Evolutionary conservation across 2,888 invertebrate species (phyloP), one percentile per base, ranked within the genome.

Genomic region (Orchesella flavescens): DNA sequence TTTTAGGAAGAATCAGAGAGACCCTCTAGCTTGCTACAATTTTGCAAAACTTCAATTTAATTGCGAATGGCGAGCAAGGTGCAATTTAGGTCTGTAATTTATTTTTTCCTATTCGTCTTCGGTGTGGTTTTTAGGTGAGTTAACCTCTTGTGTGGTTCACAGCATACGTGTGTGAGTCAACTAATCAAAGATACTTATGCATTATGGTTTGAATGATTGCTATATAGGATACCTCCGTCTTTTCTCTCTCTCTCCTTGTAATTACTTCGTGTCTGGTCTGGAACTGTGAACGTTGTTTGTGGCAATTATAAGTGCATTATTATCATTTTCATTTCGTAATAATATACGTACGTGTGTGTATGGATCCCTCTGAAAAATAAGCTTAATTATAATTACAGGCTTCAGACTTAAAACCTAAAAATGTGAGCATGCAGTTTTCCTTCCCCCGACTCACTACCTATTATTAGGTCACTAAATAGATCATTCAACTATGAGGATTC

Each of bases 331-430:
- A 57, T 61, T 4, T 34, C 34, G 34, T 34, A 34, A 34, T 34
- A n/a, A n/a, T n/a, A n/a, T n/a, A n/a, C n/a, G n/a, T n/a, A n/a
- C n/a, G n/a, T n/a, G n/a, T n/a, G 34, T 7, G 2, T 34, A 7
- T 34, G 34, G 61, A 61, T 61, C 10, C 61, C 61, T 2, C n/a
- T 34, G 19, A 19, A 61, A 53, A 53, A 61, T 13, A 61, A 61
- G 61, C 61, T 23, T 61, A 61, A 61, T 61, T 61, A n/a, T 61
- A 61, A 61, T 61, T 61, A 61, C 61, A 24, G 57, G 57, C 19
- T 57, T 5, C 10, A 34, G n/a, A 34, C 34, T 7, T 7, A 34
- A 34, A 7, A 7, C 34, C 34, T 34, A 34, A 34, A 34, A 34
- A 34, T 34, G 34, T 4, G 7, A 7, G 34, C 34, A 34, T 34